Conservation (phyloP, 2,113 vertebrate genomes). For the Microcebus tavaratra region DNA sequence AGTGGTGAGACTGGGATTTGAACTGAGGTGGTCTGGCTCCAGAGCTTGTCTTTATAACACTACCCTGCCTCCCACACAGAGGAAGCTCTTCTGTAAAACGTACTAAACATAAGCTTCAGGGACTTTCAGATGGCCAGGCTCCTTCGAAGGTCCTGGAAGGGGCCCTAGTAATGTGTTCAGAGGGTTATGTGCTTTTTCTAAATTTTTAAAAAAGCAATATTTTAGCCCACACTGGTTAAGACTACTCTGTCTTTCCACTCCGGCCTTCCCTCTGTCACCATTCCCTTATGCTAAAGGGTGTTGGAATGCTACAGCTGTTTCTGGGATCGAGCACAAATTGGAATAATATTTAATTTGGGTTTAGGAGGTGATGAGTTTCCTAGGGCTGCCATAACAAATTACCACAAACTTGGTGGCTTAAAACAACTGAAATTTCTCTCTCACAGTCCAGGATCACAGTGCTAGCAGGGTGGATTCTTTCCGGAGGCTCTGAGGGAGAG, state of each 20-base stretch:
- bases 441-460: background rate
- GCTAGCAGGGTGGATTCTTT: background rate
- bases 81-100: background rate
- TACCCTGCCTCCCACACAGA: background rate
- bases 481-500: background rate
- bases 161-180: background rate
- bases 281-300: background rate
- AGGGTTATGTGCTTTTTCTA: background rate
- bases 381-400: background rate
- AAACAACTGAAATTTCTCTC: background rate
- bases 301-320: background rate
- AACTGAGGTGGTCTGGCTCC: background rate
- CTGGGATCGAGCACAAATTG: background rate
- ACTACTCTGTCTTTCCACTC: background rate
- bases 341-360: background rate
- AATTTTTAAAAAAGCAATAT: background rate
- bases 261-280: background rate
- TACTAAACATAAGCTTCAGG: background rate
- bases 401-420: background rate
- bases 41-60: background rate
- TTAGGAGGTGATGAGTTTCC: background rate
- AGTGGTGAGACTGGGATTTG: background rate
- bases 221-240: background rate
- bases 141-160: background rate
- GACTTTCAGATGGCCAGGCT: background rate